phyloP scores from a whole-genome alignment of 2,113 vertebrate genomes.

The Megaceryle torquata region DNA sequence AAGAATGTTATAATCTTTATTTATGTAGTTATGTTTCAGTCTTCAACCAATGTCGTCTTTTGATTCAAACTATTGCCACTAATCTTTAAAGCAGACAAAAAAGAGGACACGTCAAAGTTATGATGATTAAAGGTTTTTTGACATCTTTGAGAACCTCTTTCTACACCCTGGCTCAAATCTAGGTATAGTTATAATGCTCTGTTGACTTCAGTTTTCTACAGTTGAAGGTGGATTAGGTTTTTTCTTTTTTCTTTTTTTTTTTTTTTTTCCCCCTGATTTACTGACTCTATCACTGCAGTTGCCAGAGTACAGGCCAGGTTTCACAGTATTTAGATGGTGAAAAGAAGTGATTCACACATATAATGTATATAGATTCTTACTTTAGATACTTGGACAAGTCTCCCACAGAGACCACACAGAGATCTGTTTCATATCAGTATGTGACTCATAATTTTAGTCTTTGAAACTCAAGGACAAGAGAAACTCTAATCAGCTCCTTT shows the following conservation, averaged over 20 bases:
- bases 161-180: neutral
- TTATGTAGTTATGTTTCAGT: neutral
- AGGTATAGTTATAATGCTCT: neutral
- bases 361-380: neutral
- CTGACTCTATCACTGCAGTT: neutral
- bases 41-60: neutral
- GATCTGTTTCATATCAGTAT: neutral
- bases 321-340: neutral
- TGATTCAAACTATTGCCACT: neutral
- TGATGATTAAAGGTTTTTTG: neutral
- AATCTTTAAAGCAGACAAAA: neutral
- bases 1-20: neutral
- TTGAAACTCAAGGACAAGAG: neutral
- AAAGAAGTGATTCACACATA: neutral
- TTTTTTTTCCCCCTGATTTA: neutral
- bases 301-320: neutral
- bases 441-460: rapidly evolving
- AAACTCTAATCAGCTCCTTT: neutral
- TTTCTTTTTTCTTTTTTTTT: neutral
- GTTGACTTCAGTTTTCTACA: neutral
- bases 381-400: neutral
- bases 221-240: neutral
- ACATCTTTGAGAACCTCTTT: neutral
- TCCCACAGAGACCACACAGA: neutral
- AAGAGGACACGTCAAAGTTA: neutral